Percentiles rank a stretch among this genome's conserved stretches.
phyloP scores from a whole-genome alignment of 2,888 invertebrate species.

The Venusia cambrica region DNA sequence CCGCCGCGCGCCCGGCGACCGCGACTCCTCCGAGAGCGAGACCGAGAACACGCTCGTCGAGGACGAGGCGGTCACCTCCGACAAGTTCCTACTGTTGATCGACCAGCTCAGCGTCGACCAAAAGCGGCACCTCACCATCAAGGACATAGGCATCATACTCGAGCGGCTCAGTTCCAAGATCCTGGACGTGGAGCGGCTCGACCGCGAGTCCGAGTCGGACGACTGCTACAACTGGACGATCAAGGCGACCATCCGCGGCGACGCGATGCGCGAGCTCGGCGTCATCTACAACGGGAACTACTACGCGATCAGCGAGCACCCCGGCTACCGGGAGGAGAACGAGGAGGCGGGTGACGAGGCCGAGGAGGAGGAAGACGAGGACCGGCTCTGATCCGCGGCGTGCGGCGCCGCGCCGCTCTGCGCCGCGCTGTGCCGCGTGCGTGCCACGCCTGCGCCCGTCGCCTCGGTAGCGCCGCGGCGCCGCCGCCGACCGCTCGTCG shows the following conservation, averaged over 20 bases:
- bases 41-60: conserved; percentile 96
- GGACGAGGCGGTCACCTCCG: conserved; percentile 93
- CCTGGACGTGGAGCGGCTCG: conserved; percentile 94
- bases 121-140: conserved; percentile 94
- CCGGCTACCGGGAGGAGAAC: conserved; percentile 94
- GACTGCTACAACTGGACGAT: conserved; percentile 98
- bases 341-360: conserved; percentile 92
- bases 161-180: conserved; percentile 96
- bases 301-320: conserved; percentile 97
- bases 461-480: conserved; percentile 24
- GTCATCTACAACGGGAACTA: conserved; percentile 97
- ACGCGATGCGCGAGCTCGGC: conserved; percentile 93
- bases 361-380: conserved; percentile 91
- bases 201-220: conserved; percentile 95
- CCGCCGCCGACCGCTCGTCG: conserved; percentile 34
- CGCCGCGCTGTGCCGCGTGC: conserved; percentile 19
- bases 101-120: conserved; percentile 96
- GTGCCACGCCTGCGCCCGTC: conserved; percentile 9
- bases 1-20: conserved; percentile 83
- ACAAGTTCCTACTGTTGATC: conserved; percentile 95
- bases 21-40: conserved; percentile 95
- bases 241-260: conserved; percentile 95
- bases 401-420: conserved; percentile 69
- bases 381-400: conserved; percentile 82
- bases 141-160: conserved; percentile 96